A percentile compares a stretch with the other conserved stretches of the same genome.
Evolutionary conservation across 2,797 vertebrate genomes (phyloP).

Genomic region (Coregonus ussuriensis): DNA sequence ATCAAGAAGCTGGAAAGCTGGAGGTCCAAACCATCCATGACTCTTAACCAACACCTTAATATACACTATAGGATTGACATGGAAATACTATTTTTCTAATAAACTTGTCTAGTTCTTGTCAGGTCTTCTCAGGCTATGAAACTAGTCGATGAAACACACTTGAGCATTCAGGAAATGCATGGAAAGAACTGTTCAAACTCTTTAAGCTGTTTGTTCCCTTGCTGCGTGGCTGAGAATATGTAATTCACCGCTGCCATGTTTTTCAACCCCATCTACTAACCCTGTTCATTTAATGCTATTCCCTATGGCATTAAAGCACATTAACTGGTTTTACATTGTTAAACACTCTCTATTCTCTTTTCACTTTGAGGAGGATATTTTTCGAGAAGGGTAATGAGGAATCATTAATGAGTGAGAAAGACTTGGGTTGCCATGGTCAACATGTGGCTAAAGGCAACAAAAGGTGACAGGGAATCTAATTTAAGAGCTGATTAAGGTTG

Average conservation of each 20-base stretch:
- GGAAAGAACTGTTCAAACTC: not conserved
- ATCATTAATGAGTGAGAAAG: not conserved
- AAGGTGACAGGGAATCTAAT: slow-evolving; percentile 56
- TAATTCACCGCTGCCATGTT: not conserved
- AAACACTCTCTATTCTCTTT: not conserved
- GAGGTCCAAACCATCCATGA: not conserved
- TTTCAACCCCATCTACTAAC: not conserved
- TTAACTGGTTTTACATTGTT: not conserved
- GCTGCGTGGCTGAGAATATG: not conserved
- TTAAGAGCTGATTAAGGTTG: slow-evolving; percentile 57
- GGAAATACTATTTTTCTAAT: not conserved
- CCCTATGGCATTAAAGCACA: not conserved
- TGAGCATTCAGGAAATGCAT: too few species aligned
- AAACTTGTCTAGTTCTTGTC: not conserved
- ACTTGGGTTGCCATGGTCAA: not conserved
- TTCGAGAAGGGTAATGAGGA: not conserved
- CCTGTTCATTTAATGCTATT: not conserved
- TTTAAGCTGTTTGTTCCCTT: not conserved
- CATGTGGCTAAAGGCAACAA: slow-evolving; percentile 41
- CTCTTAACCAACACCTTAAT: too few species aligned
- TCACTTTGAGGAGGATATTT: not conserved
- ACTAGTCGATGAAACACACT: not conserved
- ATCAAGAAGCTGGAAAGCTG: not conserved
- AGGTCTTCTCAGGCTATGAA: not conserved
- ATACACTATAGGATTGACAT: not conserved